These are phyloP conservation scores for Cotesia congregata DNA, from an alignment of 2,888 invertebrate genomes.

Conservation along the genomic window DNA sequence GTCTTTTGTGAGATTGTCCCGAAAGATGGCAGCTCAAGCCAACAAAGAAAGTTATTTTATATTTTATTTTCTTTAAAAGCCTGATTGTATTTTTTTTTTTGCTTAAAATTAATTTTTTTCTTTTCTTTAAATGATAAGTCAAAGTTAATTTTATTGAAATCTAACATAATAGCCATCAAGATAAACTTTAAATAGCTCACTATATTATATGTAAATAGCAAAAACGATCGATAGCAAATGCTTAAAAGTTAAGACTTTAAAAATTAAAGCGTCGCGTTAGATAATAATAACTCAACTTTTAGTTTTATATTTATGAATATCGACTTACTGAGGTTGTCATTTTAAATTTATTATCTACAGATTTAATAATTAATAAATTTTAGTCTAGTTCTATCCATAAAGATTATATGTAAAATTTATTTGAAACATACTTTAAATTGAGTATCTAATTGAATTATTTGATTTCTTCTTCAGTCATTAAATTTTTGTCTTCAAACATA, in stretches of 20 bases:
- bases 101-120: neutral
- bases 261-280: neutral
- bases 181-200: neutral
- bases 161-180: no score
- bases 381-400: neutral
- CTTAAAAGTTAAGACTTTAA: neutral
- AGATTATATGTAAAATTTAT: neutral
- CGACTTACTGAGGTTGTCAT: neutral
- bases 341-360: neutral
- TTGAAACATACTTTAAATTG: neutral
- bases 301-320: neutral
- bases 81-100: neutral
- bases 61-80: neutral
- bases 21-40: constrained; percentile 52
- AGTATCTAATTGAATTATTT: no score
- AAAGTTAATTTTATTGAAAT: no score
- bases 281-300: neutral
- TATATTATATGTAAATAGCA: neutral
- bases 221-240: neutral
- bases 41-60: constrained; percentile 15
- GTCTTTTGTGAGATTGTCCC: constrained; percentile 36
- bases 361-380: neutral
- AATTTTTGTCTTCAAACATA: no score
- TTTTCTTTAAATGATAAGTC: neutral
- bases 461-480: no score